Evolutionary conservation across 1,140 invertebrate genomes (phyloP), one percentile per base, ranked within the genome.

Genomic region (Dreissena polymorpha): DNA sequence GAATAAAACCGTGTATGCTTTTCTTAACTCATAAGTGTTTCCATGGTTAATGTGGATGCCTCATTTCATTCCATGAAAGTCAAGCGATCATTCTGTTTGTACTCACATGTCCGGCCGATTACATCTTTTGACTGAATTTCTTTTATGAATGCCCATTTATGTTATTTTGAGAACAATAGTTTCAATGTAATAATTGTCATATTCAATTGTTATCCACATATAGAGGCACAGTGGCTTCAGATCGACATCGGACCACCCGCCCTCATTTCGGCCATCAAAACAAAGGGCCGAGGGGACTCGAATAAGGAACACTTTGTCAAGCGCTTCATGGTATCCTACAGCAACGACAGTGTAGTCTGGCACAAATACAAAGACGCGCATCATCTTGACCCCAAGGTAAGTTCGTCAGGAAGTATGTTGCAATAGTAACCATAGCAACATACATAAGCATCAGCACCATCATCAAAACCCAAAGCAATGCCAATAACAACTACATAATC

Each of bases 221-320:
- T 84, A 95, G 94, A 92, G 25, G 90, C 94, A 12, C 94, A 95
- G 83, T 95, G 95, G 95, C 88, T 95, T 7, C 94, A 95, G 88
- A 92, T 94, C 49, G 94, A 95, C 86, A 88, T 95, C 13, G 94
- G 94, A 2, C 94, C 94, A 3, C 94, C 94, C 0, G 94, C 94
- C 23, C 89, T 92, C 27, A 92, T 95, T 7, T 94, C 94, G 5
- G 94, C 94, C 7, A 87, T 95, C 16, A 87, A 94, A 7, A 95
- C 94, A 2, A 94, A 93, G 80, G 95, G 95, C n/a, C 89, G 94
- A 74, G 94, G 93, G 0, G 94, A 95, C 88, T 93, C 93, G 21
- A 89, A 87, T n/a, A 81, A 92, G 50, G 92, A 93, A 83, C 94
- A 94, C 76, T 95, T 94, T 94, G 94, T 95, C 3, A 94, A 94